Conservation (phyloP, 2,797 vertebrate species). For the Anguilla marmorata region DNA sequence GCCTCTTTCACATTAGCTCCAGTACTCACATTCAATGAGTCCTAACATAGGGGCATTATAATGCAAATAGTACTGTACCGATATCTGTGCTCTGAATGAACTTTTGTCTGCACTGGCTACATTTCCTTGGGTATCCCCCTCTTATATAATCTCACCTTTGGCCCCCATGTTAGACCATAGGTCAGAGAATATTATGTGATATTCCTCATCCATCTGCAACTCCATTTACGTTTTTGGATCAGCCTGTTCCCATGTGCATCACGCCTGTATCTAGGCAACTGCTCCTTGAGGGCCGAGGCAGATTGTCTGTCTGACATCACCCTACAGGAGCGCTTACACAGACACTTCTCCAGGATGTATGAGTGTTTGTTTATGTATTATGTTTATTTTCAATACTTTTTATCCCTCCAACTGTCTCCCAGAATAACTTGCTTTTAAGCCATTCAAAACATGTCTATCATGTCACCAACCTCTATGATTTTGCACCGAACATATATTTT, state of each 20-base stretch:
- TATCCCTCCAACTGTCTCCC: no score
- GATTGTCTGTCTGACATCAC: conserved; percentile 20
- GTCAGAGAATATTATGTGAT: background rate
- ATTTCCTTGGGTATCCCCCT: background rate
- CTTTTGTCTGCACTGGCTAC: background rate
- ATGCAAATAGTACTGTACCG: background rate
- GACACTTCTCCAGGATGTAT: conserved; percentile 1
- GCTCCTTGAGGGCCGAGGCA: conserved; percentile 16
- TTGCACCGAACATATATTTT: no score
- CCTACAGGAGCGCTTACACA: conserved; percentile 8
- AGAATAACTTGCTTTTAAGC: no score
- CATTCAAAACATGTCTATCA: no score
- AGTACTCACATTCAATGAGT: background rate
- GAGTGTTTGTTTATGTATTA: background rate
- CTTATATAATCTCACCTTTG: background rate
- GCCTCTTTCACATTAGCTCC: background rate
- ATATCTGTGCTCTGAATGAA: background rate
- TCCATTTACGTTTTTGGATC: conserved; percentile 25
- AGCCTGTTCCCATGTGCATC: conserved; percentile 20
- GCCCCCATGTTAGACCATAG: background rate
- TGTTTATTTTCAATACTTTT: no score
- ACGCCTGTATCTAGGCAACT: conserved; percentile 38
- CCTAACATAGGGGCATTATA: background rate
- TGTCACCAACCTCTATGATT: no score
- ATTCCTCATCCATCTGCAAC: background rate